Percentiles rank a stretch among this genome's conserved stretches.
Evolutionary conservation across 1,140 invertebrate species (phyloP).

Genomic region (Bombus vancouverensis): DNA sequence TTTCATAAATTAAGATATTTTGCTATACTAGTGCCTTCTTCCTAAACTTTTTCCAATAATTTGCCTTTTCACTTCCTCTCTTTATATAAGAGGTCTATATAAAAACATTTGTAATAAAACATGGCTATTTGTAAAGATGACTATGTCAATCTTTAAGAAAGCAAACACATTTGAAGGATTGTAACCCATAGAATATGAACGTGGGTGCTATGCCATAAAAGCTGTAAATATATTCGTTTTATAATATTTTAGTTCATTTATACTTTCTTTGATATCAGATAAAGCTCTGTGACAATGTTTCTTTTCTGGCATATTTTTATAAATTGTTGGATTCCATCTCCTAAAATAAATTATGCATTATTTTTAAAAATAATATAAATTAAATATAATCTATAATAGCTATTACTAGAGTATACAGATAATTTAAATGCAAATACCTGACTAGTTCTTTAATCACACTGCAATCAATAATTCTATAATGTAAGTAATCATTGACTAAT

Average conservation of each 20-base stretch:
- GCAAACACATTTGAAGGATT: neutral
- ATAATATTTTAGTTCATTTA: slow-evolving; percentile 92
- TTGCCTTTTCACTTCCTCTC: too few relatives aligned
- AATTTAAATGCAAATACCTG: slow-evolving; percentile 74
- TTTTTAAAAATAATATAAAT: neutral
- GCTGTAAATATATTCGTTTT: slow-evolving; percentile 83
- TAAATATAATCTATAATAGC: neutral
- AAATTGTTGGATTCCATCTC: slow-evolving; percentile 88
- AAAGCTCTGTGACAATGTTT: slow-evolving; percentile 88
- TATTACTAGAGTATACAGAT: neutral
- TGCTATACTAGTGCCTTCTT: too few relatives aligned
- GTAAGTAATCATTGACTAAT: slow-evolving; percentile 89
- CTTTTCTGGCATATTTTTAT: slow-evolving; percentile 86
- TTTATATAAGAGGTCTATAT: too few relatives aligned
- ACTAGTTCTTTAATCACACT: slow-evolving; percentile 93
- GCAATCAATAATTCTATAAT: slow-evolving; percentile 97
- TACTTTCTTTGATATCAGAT: slow-evolving; percentile 93
- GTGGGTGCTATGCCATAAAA: neutral
- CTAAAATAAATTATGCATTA: slow-evolving; percentile 74
- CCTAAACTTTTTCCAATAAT: too few relatives aligned
- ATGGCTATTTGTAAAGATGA: too few relatives aligned
- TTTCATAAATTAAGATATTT: too few relatives aligned
- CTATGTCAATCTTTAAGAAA: too few relatives aligned
- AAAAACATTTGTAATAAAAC: too few relatives aligned
- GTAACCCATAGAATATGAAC: neutral